Conservation (phyloP, 2,113 vertebrate genomes). For the Elachura formosa region DNA sequence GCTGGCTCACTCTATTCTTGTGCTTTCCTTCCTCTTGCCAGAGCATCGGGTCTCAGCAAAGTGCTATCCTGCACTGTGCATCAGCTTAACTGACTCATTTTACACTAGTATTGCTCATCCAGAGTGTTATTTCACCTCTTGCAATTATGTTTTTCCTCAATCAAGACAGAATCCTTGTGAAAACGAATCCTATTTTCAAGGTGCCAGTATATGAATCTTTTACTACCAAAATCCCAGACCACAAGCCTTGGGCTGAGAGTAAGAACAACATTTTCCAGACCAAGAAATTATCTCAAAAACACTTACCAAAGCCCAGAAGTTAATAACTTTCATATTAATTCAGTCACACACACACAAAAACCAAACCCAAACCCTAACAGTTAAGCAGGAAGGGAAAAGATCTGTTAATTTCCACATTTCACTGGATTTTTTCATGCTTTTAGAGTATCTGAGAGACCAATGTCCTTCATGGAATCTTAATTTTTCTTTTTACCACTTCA, state of each 20-base stretch:
- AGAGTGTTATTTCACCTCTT: background rate
- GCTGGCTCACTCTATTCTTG: background rate
- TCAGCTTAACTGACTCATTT: background rate
- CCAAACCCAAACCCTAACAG: background rate
- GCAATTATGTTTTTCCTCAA: background rate
- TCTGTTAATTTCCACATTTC: background rate
- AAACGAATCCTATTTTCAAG: background rate
- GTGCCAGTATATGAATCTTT: background rate
- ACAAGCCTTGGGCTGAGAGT: background rate
- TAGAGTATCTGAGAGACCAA: background rate
- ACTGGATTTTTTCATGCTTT: background rate
- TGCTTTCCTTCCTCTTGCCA: background rate
- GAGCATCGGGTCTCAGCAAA: accelerated
- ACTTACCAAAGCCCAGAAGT: background rate
- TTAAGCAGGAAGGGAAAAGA: background rate
- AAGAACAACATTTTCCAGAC: background rate
- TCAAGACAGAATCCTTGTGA: background rate
- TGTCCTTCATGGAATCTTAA: background rate
- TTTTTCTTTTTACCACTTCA: background rate
- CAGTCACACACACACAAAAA: background rate
- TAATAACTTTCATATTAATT: background rate
- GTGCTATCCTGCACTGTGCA: background rate
- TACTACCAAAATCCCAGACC: background rate
- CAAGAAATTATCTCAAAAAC: background rate
- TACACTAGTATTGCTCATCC: background rate